These are phyloP conservation scores for Agriopis aurantiaria DNA, from an alignment of 2,888 invertebrate species.

Conservation along the genomic window DNA sequence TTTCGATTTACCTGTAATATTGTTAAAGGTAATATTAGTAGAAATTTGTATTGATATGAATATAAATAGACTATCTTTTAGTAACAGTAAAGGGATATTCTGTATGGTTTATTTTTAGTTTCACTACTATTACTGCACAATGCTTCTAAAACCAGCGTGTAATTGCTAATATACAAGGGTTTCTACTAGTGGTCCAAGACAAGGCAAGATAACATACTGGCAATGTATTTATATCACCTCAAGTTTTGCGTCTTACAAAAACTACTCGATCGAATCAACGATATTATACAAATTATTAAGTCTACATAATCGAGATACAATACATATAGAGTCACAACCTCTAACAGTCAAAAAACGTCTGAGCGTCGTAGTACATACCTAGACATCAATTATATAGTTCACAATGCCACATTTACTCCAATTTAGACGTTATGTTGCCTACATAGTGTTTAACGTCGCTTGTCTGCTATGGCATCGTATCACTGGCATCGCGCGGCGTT, in stretches of 20 bases:
- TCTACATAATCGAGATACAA: background rate
- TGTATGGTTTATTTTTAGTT: background rate
- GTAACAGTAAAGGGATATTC: slow-evolving; percentile 18
- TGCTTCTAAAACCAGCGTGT: slow-evolving; percentile 25
- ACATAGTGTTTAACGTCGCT: too few species aligned
- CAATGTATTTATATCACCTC: slow-evolving; percentile 49
- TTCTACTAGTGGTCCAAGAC: slow-evolving; percentile 52
- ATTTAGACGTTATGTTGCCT: too few species aligned
- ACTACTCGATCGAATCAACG: background rate
- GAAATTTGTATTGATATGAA: slow-evolving; percentile 15
- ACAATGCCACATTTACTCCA: too few species aligned
- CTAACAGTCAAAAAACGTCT: too few species aligned
- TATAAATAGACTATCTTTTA: slow-evolving; percentile 6
- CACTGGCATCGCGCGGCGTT: too few species aligned
- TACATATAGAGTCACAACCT: too few species aligned
- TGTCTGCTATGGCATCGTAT: too few species aligned
- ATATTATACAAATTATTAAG: slow-evolving; percentile 20
- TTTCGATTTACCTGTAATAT: background rate
- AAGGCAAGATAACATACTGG: slow-evolving; percentile 60
- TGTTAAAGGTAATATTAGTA: background rate
- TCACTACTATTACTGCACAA: slow-evolving; percentile 12
- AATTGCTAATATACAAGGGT: slow-evolving; percentile 23
- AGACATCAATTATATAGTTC: too few species aligned
- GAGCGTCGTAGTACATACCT: too few species aligned
- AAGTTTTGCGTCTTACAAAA: slow-evolving; percentile 12